Conservation (phyloP, 2,888 invertebrate species). For the Junonia oenone region DNA sequence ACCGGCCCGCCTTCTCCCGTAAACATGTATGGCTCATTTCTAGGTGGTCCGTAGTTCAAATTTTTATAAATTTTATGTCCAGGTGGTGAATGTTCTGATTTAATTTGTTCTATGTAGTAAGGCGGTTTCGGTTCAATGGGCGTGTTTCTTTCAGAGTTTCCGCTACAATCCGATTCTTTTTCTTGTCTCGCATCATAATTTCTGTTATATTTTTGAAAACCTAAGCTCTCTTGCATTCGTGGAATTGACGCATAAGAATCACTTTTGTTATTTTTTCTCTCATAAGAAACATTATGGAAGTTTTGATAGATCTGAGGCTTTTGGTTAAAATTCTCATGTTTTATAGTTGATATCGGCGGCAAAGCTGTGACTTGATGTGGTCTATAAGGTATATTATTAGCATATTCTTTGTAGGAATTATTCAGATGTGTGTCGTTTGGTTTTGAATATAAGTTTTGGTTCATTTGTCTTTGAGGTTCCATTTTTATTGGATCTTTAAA, state of each 20-base stretch:
- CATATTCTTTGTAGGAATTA: constrained; percentile 53
- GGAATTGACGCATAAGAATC: constrained; percentile 51
- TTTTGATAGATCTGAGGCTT: constrained; percentile 55
- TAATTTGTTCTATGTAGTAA: constrained; percentile 74
- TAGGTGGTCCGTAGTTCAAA: constrained; percentile 59
- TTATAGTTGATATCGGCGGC: constrained; percentile 75
- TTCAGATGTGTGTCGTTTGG: constrained; percentile 31
- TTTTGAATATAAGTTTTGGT: constrained; percentile 43
- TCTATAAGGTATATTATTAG: constrained; percentile 47
- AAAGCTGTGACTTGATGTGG: constrained; percentile 55
- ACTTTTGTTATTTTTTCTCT: constrained; percentile 47
- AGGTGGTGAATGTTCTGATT: constrained; percentile 75
- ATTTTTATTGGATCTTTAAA: constrained; percentile 57
- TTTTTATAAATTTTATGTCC: constrained; percentile 76
- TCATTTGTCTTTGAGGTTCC: constrained; percentile 46
- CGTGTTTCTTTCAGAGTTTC: constrained; percentile 37
- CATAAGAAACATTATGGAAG: constrained; percentile 56
- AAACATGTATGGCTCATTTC: constrained; percentile 78
- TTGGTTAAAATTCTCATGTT: constrained; percentile 68
- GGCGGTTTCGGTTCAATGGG: constrained; percentile 57
- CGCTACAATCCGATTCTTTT: constrained; percentile 45
- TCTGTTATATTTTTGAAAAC: constrained; percentile 66
- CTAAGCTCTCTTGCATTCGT: constrained; percentile 56
- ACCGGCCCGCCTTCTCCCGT: constrained; percentile 86
- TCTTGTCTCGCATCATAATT: constrained; percentile 47